Evolutionary conservation across 92 coral and sea anemone genomes (phyloP).

Genomic region (Palythoa grandis): DNA sequence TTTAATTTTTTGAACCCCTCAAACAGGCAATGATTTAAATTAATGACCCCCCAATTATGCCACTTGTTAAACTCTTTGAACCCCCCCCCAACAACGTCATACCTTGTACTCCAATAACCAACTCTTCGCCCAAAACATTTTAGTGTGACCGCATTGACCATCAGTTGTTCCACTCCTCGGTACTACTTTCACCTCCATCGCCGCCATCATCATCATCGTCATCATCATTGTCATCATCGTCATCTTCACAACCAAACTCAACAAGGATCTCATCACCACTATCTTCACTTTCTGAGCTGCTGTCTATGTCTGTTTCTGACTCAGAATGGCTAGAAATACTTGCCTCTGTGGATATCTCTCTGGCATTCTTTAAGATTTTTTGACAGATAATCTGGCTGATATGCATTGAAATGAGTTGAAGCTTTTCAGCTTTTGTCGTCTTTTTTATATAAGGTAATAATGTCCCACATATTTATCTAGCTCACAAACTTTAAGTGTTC

Average conservation of each 20-base stretch:
- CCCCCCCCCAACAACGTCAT: neutral
- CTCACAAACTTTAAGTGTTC: neutral
- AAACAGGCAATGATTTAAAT: neutral
- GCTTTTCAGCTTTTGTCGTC: neutral
- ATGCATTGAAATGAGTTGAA: neutral
- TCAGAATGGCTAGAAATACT: neutral
- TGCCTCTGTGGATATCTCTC: neutral
- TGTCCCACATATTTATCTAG: neutral
- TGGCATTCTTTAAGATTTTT: neutral
- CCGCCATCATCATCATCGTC: no score
- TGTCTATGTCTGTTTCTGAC: neutral
- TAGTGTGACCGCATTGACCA: neutral
- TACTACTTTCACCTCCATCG: neutral
- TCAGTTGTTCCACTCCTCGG: neutral
- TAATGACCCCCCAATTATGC: neutral
- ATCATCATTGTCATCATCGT: no score
- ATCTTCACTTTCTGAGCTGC: neutral
- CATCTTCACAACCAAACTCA: neutral
- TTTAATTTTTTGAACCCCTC: neutral
- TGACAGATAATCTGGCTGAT: neutral
- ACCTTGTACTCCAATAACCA: neutral
- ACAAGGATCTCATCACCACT: neutral
- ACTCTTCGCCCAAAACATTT: neutral
- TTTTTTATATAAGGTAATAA: neutral
- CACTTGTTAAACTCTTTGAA: neutral